Evolutionary conservation across 2,797 vertebrate species (phyloP), one percentile per base, ranked within the genome.

Genomic region (Danio choprae): DNA sequence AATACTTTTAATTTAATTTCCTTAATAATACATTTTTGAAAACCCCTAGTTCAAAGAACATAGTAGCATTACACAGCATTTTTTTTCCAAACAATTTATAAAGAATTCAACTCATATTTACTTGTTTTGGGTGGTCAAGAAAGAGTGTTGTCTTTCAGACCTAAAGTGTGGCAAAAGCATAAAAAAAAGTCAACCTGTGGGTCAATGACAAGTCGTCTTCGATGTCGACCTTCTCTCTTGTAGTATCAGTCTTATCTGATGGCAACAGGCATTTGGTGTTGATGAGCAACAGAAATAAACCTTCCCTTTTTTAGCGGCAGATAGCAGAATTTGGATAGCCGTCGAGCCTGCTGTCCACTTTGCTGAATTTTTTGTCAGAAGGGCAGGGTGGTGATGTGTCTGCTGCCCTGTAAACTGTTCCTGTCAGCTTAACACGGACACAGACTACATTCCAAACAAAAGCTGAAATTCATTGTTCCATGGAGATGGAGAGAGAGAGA

Each of bases 381-480:
- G 53, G 29, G 22, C 36, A 63, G 36, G 8, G 22, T 75, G 46
- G 59, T 55, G 74, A 65, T 29, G 50, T 76, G 41, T 77, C 41
- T 77, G 51, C 13, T 38, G 22, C 29, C 46, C 48, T 15, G 38
- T 65, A 82, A 80, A 80, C 48, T 44, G 46, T 46, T 64, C 20
- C 11, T 65, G 22, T 73, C 40, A 58, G 43, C 29, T 60, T 20
- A 41, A 50, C 41, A 58, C 22, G 53, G 70, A 82, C 38, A 60
- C 18, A 74, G n/a, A 62, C 41, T 15, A 56, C 11, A 43, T 50
- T 70, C 5, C 46, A 60, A 41, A 43, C 10, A 67, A 82, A 44
- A 65, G n/a, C 60, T 36, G 12, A 62, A 59, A 62, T 44, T 44
- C 53, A 6, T 15, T 56, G 59, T 65, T 71, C 67, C 41, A 55